phyloP scores from a whole-genome alignment of 2,888 invertebrate genomes.

The Acleris literana region DNA sequence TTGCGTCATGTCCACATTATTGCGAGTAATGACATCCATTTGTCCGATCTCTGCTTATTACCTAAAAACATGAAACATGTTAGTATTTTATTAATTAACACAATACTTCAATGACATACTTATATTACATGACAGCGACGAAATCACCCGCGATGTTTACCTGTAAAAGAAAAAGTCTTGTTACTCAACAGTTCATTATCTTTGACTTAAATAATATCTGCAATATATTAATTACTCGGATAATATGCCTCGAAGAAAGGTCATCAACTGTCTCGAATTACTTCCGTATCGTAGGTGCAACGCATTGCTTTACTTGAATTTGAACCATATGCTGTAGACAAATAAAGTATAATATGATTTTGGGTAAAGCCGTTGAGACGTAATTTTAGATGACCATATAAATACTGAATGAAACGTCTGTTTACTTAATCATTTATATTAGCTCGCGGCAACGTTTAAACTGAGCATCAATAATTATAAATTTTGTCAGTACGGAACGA shows the following conservation, averaged over 20 bases:
- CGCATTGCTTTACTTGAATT: too few relatives aligned
- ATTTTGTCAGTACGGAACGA: not conserved
- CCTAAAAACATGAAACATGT: too few relatives aligned
- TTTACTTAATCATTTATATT: constrained; percentile 7
- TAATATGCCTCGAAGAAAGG: constrained; percentile 15
- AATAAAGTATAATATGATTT: too few relatives aligned
- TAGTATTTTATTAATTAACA: too few relatives aligned
- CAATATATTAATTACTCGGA: constrained; percentile 8
- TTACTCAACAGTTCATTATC: constrained; percentile 8
- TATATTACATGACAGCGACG: not conserved
- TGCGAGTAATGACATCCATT: too few relatives aligned
- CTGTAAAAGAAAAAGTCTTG: constrained; percentile 16
- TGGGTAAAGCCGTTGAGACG: too few relatives aligned
- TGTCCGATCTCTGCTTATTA: too few relatives aligned
- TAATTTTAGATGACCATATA: too few relatives aligned
- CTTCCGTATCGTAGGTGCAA: constrained; percentile 5
- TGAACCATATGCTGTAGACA: too few relatives aligned
- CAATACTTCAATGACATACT: not conserved
- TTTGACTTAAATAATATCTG: constrained; percentile 3
- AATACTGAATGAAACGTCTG: constrained; percentile 3
- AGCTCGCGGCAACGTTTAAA: constrained; percentile 7
- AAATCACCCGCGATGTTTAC: constrained; percentile 3
- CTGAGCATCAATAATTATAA: not conserved
- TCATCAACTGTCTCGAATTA: constrained; percentile 21
- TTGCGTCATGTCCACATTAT: too few relatives aligned